phyloP scores from a whole-genome alignment of 2,888 invertebrate species.

The Acronicta psi region DNA sequence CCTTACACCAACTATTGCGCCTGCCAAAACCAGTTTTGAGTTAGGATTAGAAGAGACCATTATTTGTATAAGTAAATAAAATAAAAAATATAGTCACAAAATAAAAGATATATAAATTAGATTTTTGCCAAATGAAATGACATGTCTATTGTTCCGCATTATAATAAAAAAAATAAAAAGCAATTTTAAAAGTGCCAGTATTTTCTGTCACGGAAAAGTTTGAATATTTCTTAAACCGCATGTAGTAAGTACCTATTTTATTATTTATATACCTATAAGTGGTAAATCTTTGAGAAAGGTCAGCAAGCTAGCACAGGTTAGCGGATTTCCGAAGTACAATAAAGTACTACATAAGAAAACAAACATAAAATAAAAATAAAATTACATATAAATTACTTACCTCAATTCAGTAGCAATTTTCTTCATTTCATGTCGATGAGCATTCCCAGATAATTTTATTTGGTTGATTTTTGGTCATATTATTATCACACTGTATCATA shows the following conservation, averaged over 20 bases:
- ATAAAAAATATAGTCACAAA: neutral
- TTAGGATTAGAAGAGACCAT: neutral
- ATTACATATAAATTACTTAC: neutral
- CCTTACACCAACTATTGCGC: neutral
- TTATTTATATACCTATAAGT: too few species aligned
- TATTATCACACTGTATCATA: too few species aligned
- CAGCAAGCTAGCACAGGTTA: too few species aligned
- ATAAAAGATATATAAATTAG: neutral
- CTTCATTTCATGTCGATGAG: neutral
- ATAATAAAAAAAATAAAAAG: neutral
- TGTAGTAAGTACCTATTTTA: too few species aligned
- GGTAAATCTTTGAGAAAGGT: too few species aligned
- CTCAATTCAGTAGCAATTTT: neutral
- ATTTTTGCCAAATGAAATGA: conserved; percentile 4
- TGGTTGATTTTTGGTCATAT: too few species aligned
- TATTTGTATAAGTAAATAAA: neutral
- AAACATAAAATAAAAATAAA: too few species aligned
- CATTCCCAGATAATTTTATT: too few species aligned
- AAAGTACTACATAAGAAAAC: too few species aligned
- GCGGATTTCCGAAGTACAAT: too few species aligned
- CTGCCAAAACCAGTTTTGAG: neutral
- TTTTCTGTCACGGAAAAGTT: neutral
- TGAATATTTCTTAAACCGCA: too few species aligned
- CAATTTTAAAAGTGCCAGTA: neutral
- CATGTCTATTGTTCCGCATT: neutral